Evolutionary conservation across 37 sponge, comb jelly and placozoan genomes (phyloP), one percentile per base, ranked within the genome.

Genomic region (Beroe forskalii): DNA sequence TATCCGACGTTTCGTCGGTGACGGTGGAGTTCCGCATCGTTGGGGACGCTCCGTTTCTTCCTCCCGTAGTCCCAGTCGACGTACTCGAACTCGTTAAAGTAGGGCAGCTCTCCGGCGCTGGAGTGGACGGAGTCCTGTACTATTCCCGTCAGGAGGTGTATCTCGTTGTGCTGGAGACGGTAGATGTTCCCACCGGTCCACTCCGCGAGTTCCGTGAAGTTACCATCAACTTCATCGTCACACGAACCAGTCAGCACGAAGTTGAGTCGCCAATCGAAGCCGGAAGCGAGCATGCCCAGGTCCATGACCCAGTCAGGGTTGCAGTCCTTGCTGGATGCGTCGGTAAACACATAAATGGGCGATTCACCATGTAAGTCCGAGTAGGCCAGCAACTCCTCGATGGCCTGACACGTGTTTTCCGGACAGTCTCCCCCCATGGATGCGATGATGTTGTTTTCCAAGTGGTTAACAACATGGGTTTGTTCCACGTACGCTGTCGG

Each of bases 291-390:
- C 4, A n/a, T 27, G 19, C n/a, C 55, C 44, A 80, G 8, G 27
- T 42, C 40, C 9, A 0, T 27, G n/a, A 80, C 86, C 8, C 12
- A n/a, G 27, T 43, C 55, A 12, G 40, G 27, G 0, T 17, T 23
- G 31, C 86, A 80, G 86, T 80, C 86, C 55, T 80, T 80, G 55
- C 86, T 80, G 86, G 25, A 23, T 6, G 86, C 86, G 55, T 80
- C 86, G 0, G 86, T 80, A 23, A 80, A 80, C 55, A 80, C 55
- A 27, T 33, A 41, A 14, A 80, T 41, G 30, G 86, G 86, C 9
- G 86, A 44, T 22, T 43, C 30, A 17, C 25, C n/a, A 30, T 42
- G 6, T 14, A 80, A 28, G 30, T 80, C 43, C 20, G 24, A 42
- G 55, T 80, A 25, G 0, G 48, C 14, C 4, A 80, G 4, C 55